Conservation (phyloP, 2,797 vertebrate genomes). For the Myripristis murdjan region DNA sequence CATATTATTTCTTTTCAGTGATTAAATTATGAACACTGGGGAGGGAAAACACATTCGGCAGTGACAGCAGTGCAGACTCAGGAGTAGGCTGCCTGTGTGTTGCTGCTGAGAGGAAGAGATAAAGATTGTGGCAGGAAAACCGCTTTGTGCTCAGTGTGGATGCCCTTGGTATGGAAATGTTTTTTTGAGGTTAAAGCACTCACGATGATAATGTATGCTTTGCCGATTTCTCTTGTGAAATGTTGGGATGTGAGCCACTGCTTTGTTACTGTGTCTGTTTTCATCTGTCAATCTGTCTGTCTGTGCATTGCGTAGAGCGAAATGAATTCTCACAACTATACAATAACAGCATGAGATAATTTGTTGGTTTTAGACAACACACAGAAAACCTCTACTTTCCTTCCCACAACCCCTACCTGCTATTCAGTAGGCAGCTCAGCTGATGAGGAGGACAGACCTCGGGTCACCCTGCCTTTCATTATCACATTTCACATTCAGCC, state of each 20-base stretch:
- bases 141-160: conserved; percentile 51
- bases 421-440: conserved; percentile 6
- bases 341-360: conserved; percentile 5
- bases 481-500: conserved; percentile 42
- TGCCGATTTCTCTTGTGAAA: conserved; percentile 32
- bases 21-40: conserved; percentile 62
- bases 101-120: conserved; percentile 53
- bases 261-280: conserved; percentile 40
- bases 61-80: conserved; percentile 39
- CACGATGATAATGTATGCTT: conserved; percentile 57
- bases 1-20: conserved; percentile 60
- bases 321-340: conserved; percentile 16
- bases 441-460: background rate
- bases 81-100: conserved; percentile 51
- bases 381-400: background rate
- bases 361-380: conserved; percentile 19
- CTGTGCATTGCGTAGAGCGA: conserved; percentile 25
- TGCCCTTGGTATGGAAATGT: conserved; percentile 75
- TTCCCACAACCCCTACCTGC: background rate
- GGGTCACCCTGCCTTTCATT: conserved; percentile 37
- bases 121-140: conserved; percentile 61
- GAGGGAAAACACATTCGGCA: conserved; percentile 54
- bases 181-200: conserved; percentile 49
- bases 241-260: conserved; percentile 12
- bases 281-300: conserved; percentile 9